These are phyloP conservation scores for Chrysochloris asiatica DNA, from an alignment of 2,113 vertebrate species.

Conservation along the genomic window DNA sequence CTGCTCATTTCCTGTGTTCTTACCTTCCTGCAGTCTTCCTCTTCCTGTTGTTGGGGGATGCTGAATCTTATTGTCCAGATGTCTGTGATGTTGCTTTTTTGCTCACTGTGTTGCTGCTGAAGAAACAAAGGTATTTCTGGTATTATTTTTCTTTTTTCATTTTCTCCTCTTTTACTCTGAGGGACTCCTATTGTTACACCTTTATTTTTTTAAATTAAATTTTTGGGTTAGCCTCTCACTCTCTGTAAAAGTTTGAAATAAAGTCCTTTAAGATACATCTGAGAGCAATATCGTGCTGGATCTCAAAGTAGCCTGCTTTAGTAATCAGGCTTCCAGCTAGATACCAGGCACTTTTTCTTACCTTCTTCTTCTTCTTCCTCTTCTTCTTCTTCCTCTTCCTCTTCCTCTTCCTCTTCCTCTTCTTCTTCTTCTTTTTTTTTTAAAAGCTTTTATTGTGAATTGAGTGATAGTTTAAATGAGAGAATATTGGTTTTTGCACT, in stretches of 20 bases:
- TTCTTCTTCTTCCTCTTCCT: too few relatives aligned
- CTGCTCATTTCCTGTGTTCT: background rate
- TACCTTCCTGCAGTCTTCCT: accelerated
- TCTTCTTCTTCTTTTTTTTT: too few relatives aligned
- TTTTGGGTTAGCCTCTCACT: background rate
- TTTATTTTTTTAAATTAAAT: background rate
- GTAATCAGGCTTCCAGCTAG: background rate
- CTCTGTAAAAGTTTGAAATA: conserved; percentile 41
- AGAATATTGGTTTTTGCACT: too few relatives aligned
- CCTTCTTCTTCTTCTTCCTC: too few relatives aligned
- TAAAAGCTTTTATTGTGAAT: too few relatives aligned
- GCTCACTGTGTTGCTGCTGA: background rate
- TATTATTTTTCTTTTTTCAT: background rate
- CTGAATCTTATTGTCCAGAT: background rate
- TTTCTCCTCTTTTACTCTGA: background rate
- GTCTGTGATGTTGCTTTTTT: background rate
- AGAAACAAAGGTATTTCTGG: background rate
- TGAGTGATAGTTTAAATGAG: too few relatives aligned
- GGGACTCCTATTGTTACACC: background rate
- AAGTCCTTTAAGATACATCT: background rate
- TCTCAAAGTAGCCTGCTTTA: background rate
- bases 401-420: too few relatives aligned
- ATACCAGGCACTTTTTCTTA: background rate
- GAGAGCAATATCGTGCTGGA: background rate
- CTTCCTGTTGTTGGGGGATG: background rate